Percentiles rank a stretch among this genome's conserved stretches.
Evolutionary conservation across 1,140 invertebrate species (phyloP).

Genomic region (Procambarus virginalis): DNA sequence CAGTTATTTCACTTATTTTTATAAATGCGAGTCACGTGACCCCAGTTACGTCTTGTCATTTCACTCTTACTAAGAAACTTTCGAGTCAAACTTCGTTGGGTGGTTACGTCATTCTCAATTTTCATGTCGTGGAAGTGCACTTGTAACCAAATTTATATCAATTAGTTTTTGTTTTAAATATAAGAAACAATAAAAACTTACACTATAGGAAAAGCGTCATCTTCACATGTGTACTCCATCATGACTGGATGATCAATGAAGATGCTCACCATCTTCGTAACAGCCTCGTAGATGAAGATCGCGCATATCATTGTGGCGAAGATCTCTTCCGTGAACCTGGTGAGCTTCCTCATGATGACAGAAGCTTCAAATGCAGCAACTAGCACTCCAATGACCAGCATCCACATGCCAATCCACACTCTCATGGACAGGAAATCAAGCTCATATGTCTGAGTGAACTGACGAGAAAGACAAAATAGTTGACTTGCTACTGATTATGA

Average conservation of each 20-base stretch:
- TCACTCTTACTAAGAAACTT: too few species aligned
- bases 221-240: conserved; percentile 78
- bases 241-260: conserved; percentile 78
- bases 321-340: conserved; percentile 97
- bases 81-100: too few species aligned
- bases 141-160: too few species aligned
- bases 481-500: too few species aligned
- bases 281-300: conserved; percentile 93
- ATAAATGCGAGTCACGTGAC: too few species aligned
- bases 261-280: conserved; percentile 84
- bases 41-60: too few species aligned
- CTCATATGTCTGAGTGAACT: conserved; percentile 84
- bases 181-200: too few species aligned
- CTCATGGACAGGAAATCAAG: conserved; percentile 92
- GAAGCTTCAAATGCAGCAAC: conserved; percentile 94
- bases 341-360: conserved; percentile 91
- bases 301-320: conserved; percentile 95
- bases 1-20: too few species aligned
- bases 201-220: not conserved
- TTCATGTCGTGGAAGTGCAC: too few species aligned
- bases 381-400: conserved; percentile 87
- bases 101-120: too few species aligned
- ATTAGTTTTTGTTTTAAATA: too few species aligned
- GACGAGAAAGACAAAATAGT: not conserved
- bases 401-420: conserved; percentile 94